Conservation (phyloP, 2,113 vertebrate species). For the Oncorhynchus nerka region DNA sequence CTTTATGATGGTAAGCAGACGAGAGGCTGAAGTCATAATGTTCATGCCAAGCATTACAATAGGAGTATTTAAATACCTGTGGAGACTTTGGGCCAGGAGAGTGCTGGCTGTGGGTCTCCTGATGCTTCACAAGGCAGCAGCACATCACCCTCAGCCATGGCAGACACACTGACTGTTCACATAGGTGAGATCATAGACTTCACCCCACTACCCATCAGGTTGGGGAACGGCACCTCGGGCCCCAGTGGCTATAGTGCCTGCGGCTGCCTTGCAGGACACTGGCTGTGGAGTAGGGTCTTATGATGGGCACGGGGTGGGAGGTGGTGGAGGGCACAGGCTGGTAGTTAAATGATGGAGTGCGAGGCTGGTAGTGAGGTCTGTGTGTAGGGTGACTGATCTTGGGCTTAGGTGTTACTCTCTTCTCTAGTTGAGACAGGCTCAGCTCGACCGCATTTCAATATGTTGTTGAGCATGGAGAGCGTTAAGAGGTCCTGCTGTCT, state of each 20-base stretch:
- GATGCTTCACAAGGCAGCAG: constrained; percentile 67
- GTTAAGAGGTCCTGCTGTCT: constrained; percentile 37
- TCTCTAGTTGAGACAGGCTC: constrained; percentile 35
- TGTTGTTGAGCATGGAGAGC: constrained; percentile 68
- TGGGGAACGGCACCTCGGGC: constrained; percentile 54
- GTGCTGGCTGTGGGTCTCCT: constrained; percentile 67
- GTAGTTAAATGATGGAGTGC: constrained; percentile 30
- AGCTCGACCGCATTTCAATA: not conserved
- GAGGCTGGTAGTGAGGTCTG: constrained; percentile 30
- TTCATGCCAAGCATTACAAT: no score
- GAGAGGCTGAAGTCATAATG: no score
- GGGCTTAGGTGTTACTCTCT: constrained; percentile 66
- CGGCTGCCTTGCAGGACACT: constrained; percentile 39
- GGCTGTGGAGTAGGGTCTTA: constrained; percentile 45
- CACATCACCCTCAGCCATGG: constrained; percentile 71
- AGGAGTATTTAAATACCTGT: constrained; percentile 55
- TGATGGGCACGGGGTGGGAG: constrained; percentile 21
- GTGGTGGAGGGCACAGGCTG: constrained; percentile 25
- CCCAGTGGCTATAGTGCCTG: constrained; percentile 48
- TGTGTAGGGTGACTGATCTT: constrained; percentile 31
- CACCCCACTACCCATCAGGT: constrained; percentile 47
- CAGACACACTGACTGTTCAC: constrained; percentile 63
- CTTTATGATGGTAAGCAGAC: not conserved
- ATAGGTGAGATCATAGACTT: constrained; percentile 68
- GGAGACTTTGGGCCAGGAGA: constrained; percentile 79